Percentiles rank a stretch among this genome's conserved stretches.
These are phyloP conservation scores for Nettapus auritus DNA, from an alignment of 2,113 vertebrate genomes.

Conservation along the genomic window DNA sequence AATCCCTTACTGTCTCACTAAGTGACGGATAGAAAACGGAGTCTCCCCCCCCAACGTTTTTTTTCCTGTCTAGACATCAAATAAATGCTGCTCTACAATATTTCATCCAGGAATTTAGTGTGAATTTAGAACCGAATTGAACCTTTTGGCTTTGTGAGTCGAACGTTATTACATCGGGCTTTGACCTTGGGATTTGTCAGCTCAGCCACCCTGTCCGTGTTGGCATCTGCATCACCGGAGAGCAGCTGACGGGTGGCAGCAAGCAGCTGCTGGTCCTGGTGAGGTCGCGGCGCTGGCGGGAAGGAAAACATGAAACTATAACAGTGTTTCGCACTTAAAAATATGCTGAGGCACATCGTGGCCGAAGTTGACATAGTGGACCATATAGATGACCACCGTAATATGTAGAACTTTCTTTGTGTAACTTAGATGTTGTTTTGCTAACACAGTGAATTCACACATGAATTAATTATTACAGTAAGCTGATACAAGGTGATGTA, in stretches of 20 bases:
- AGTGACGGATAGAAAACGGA: background rate
- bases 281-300: constrained; percentile 62
- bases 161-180: background rate
- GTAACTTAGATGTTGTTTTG: background rate
- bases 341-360: background rate
- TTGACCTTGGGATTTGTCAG: constrained; percentile 43
- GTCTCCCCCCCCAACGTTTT: background rate
- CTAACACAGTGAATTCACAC: background rate
- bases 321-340: background rate
- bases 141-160: background rate
- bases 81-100: background rate
- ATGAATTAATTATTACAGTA: background rate
- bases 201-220: background rate
- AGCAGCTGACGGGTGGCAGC: constrained; percentile 47
- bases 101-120: background rate
- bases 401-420: background rate
- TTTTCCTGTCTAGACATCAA: background rate
- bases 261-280: constrained; percentile 48
- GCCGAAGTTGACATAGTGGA: background rate
- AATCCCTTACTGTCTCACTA: background rate
- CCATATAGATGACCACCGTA: background rate
- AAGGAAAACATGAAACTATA: background rate
- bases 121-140: background rate
- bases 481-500: background rate
- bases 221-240: constrained; percentile 21